Base-by-base conservation (phyloP, 2,888 invertebrate genomes). In the Tenodera sinensis region DNA sequence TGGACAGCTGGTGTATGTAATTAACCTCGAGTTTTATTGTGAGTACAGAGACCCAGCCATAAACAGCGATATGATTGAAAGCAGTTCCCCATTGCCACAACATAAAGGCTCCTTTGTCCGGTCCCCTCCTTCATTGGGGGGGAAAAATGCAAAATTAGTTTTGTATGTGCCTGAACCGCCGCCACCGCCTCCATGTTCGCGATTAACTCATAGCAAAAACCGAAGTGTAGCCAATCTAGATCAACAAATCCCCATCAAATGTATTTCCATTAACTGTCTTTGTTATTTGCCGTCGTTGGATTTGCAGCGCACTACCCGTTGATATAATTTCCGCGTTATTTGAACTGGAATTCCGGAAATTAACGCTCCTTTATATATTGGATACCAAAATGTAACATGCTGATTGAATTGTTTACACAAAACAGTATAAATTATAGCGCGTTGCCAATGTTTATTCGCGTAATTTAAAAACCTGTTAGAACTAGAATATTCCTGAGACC, bases 11-110 rank as follows among this genome's bases (percentile, higher is more conserved):
- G 54, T 71, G 54, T 71, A 71, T 71, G 54, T 71, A 71, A 71
- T 71, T 71, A 71, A 71, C 54, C 54, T 71, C 54, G 20, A 71
- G 54, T 20, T 71, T 15, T 71, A 71, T 71, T 71, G 54, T 71
- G 54, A 15, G 25, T 20, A 71, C 14, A 71, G 54, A 87, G 83
- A 83, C 82, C 83, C 82, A 87, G 83, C 83, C 87, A 87, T 87
- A 87, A 34, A 87, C 87, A 87, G 82, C 83, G 30, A 28, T 82
- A 34, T 87, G 87, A 87, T 87, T 87, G 87, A 87, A 87, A 87
- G 83, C 87, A 87, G 15, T 30, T 71, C 87, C 47, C n/a, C 85
- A 71, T 20, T 71, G 15, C 54, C 54, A 71, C 54, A 71, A 71
- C 54, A 71, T 71, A 71, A 71, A 71, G 20, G 54, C 20, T 71